phyloP scores from a whole-genome alignment of 2,797 vertebrate species.

The Notamacropus eugenii region DNA sequence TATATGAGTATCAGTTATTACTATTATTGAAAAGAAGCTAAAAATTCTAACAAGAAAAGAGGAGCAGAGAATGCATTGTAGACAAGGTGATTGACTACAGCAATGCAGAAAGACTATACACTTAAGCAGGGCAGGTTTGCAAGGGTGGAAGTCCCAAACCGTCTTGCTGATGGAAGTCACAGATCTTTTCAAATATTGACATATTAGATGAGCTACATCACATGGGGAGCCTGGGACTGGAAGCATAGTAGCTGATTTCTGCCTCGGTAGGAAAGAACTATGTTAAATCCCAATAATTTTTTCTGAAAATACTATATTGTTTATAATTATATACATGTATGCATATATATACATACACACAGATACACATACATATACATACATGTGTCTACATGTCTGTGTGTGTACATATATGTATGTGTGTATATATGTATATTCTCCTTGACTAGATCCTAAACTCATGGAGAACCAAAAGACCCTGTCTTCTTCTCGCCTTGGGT shows the following conservation, averaged over 20 bases:
- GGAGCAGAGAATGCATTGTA: no score
- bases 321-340: neutral
- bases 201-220: neutral
- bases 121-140: neutral
- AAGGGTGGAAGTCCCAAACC: neutral
- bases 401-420: no score
- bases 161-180: neutral
- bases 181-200: neutral
- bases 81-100: no score
- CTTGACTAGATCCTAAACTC: neutral
- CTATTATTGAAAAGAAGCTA: neutral
- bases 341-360: no score
- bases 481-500: neutral
- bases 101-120: no score
- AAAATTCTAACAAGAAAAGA: no score
- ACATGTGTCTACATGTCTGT: neutral
- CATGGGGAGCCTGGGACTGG: neutral
- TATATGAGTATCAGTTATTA: neutral
- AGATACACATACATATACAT: neutral
- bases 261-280: neutral
- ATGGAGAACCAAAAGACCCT: neutral
- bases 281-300: neutral
- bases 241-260: slow-evolving; percentile 6
- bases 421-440: neutral
- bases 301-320: no score